A percentile compares a stretch with the other conserved stretches of the same genome.
Conservation (phyloP, 2,888 invertebrate species). For the Scelioninae gen. 2 region DNA sequence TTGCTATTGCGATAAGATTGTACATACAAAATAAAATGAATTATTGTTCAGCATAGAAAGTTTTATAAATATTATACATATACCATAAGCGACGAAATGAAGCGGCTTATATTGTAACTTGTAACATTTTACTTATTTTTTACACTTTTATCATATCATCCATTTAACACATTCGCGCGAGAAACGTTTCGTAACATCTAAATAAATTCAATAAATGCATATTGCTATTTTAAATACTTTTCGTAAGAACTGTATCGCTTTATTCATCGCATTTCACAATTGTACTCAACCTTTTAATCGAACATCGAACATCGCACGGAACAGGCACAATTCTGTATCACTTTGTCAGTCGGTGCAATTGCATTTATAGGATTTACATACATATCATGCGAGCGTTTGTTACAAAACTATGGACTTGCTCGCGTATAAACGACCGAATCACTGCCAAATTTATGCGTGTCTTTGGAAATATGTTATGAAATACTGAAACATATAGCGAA, state of each 20-base stretch:
- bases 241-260: too few relatives aligned
- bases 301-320: too few relatives aligned
- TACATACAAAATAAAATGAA: slow-evolving; percentile 67
- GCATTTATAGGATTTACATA: slow-evolving; percentile 18
- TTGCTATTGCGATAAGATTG: slow-evolving; percentile 71
- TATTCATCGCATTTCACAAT: too few relatives aligned
- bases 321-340: too few relatives aligned
- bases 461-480: slow-evolving; percentile 38
- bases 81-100: slow-evolving; percentile 62
- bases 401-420: slow-evolving; percentile 26
- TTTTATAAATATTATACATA: slow-evolving; percentile 59
- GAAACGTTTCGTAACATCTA: slow-evolving; percentile 31
- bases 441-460: slow-evolving; percentile 57
- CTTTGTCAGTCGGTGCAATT: too few relatives aligned
- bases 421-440: slow-evolving; percentile 41
- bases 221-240: too few relatives aligned
- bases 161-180: slow-evolving; percentile 55
- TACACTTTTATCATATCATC: slow-evolving; percentile 39
- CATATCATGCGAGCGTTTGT: neutral
- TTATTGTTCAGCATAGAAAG: slow-evolving; percentile 63
- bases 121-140: slow-evolving; percentile 63
- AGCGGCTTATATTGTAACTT: slow-evolving; percentile 65
- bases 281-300: too few relatives aligned
- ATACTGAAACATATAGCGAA: slow-evolving; percentile 23
- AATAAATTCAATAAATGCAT: slow-evolving; percentile 23